Evolutionary conservation across 2,797 vertebrate species (phyloP).

Genomic region (Cirrhinus molitorella): DNA sequence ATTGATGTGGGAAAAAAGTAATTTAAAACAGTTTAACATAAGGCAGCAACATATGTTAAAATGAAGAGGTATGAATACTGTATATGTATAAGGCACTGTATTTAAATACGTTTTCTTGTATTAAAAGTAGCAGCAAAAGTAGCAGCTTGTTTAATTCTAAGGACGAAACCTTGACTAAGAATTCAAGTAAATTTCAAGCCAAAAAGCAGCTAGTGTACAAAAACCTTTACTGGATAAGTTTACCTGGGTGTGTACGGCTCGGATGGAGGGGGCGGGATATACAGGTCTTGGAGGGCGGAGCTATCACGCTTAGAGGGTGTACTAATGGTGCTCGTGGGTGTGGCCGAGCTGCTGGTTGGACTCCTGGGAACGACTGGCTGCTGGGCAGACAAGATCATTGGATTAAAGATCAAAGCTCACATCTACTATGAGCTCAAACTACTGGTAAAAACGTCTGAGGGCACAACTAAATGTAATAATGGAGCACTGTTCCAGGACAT

Average conservation of each 20-base stretch:
- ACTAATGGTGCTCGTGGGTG: constrained; percentile 92
- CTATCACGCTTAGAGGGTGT: constrained; percentile 90
- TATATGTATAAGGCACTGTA: too few relatives aligned
- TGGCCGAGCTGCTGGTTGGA: constrained; percentile 93
- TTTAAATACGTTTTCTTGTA: neutral
- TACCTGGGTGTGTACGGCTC: constrained; percentile 97
- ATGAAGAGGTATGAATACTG: too few relatives aligned
- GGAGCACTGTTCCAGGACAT: constrained; percentile 13
- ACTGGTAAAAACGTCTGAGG: constrained; percentile 1
- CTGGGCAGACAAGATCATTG: constrained; percentile 56
- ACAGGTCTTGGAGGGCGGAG: constrained; percentile 96
- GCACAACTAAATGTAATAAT: constrained; percentile 24
- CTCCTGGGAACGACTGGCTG: constrained; percentile 95
- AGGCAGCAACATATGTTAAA: too few relatives aligned
- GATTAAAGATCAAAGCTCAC: constrained; percentile 36
- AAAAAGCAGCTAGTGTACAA: neutral
- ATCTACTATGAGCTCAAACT: neutral
- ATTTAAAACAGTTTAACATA: too few relatives aligned
- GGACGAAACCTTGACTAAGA: neutral
- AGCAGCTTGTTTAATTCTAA: neutral
- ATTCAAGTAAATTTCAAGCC: neutral
- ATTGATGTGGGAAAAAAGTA: too few relatives aligned
- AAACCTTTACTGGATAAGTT: neutral
- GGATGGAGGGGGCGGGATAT: constrained; percentile 93
- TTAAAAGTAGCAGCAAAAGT: neutral